These are phyloP conservation scores for Heliconius erato DNA, from an alignment of 2,888 invertebrate species.

Conservation along the genomic window DNA sequence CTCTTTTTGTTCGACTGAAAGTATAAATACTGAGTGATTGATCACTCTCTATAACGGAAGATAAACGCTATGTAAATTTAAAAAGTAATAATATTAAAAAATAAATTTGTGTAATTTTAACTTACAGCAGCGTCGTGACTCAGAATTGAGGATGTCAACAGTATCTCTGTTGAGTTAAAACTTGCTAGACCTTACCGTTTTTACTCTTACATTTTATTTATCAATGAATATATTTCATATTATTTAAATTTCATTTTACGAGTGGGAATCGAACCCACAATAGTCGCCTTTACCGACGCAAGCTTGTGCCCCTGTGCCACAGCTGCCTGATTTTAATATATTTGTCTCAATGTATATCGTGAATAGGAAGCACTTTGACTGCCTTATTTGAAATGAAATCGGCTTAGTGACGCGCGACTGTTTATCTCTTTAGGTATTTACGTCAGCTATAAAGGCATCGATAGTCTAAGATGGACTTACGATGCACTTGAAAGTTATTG, in stretches of 20 bases:
- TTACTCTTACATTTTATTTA: background rate
- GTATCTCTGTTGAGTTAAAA: background rate
- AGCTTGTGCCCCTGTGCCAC: no score
- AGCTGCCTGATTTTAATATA: background rate
- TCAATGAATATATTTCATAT: background rate
- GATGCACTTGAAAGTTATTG: conserved; percentile 14
- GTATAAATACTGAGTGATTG: no score
- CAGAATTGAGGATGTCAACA: background rate
- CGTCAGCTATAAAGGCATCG: conserved; percentile 23
- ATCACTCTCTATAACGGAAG: no score
- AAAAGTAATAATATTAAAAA: background rate
- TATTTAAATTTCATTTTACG: background rate
- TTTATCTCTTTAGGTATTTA: conserved; percentile 34
- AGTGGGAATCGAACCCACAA: background rate
- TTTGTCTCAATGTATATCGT: background rate
- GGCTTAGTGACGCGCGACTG: conserved; percentile 31
- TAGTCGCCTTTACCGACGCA: background rate
- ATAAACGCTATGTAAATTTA: background rate
- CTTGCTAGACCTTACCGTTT: background rate
- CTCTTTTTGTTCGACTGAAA: no score
- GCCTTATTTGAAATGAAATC: conserved; percentile 31
- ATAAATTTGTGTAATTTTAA: background rate
- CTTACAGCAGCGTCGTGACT: background rate
- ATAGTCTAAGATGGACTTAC: background rate
- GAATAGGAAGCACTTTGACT: conserved; percentile 35